Percentiles rank a stretch among this genome's conserved stretches.
Evolutionary conservation across 2,888 invertebrate species (phyloP).

Genomic region (Chrysina gloriosa): DNA sequence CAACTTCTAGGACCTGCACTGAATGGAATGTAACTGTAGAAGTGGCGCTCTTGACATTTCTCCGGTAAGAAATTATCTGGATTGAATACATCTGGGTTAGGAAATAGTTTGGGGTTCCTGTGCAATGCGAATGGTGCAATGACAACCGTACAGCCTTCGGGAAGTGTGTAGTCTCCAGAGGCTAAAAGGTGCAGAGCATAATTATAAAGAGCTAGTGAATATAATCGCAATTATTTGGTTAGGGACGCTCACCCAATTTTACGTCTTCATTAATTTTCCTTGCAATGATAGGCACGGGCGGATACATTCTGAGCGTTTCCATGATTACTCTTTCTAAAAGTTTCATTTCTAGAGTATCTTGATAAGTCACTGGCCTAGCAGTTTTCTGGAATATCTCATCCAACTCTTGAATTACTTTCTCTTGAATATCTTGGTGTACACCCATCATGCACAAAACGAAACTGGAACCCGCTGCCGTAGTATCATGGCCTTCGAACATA

Average conservation of each 20-base stretch:
- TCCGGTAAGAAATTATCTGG: slow-evolving; percentile 90
- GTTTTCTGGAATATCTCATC: slow-evolving; percentile 82
- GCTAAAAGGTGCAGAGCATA: too few relatives aligned
- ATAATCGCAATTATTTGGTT: not conserved
- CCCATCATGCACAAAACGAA: slow-evolving; percentile 85
- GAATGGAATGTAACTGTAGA: slow-evolving; percentile 85
- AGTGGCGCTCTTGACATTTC: slow-evolving; percentile 80
- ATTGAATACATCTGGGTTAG: slow-evolving; percentile 81
- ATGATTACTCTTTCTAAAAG: slow-evolving; percentile 84
- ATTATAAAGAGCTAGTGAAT: too few relatives aligned
- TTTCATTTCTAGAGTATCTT: slow-evolving; percentile 88
- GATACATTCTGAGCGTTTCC: slow-evolving; percentile 83
- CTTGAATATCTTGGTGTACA: slow-evolving; percentile 78
- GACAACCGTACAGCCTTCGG: slow-evolving; percentile 76
- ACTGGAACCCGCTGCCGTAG: slow-evolving; percentile 84
- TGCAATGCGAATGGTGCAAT: slow-evolving; percentile 78
- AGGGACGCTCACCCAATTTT: slow-evolving; percentile 69
- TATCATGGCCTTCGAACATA: slow-evolving; percentile 90
- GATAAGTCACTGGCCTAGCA: slow-evolving; percentile 80
- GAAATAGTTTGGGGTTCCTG: slow-evolving; percentile 77
- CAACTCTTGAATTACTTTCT: slow-evolving; percentile 78
- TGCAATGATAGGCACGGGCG: slow-evolving; percentile 84
- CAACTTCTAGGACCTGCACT: slow-evolving; percentile 86
- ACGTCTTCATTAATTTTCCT: slow-evolving; percentile 79
- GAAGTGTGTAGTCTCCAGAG: slow-evolving; percentile 74